Evolutionary conservation across 2,113 vertebrate genomes (phyloP).

Genomic region (Etia nguti): DNA sequence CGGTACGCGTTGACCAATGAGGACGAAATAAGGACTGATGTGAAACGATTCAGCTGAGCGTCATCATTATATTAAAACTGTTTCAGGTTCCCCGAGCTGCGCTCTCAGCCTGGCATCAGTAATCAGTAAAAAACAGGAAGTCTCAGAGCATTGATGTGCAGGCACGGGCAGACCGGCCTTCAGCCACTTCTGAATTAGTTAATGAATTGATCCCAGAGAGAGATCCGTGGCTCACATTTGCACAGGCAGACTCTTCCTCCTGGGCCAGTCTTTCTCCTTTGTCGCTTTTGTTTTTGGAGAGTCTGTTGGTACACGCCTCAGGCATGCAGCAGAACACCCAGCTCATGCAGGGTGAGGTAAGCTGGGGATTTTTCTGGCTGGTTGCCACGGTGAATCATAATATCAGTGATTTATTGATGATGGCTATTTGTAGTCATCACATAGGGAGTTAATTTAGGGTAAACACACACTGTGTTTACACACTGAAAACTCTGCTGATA

Average conservation of each 20-base stretch:
- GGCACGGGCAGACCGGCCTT: not conserved
- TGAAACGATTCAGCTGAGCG: not conserved
- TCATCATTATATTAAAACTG: not conserved
- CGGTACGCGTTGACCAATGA: not conserved
- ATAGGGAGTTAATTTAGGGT: fast-evolving
- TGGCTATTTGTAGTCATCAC: not conserved
- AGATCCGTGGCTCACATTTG: fast-evolving
- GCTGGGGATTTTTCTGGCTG: not conserved
- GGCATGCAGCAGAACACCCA: not conserved
- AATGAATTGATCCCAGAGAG: not conserved
- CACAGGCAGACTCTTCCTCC: too few species aligned
- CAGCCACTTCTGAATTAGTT: fast-evolving
- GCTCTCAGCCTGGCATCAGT: not conserved
- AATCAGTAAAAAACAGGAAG: not conserved
- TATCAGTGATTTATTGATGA: not conserved
- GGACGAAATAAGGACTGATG: not conserved
- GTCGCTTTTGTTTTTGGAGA: too few species aligned
- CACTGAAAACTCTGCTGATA: fast-evolving
- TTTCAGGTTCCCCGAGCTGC: not conserved
- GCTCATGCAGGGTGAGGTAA: not conserved
- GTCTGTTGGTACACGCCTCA: not conserved
- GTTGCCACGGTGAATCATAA: fast-evolving
- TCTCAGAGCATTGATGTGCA: not conserved
- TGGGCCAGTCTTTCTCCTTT: too few species aligned
- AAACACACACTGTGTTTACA: not conserved